Evolutionary conservation across 64 coral and sea anemone genomes (phyloP), one percentile per base, ranked within the genome.

Genomic region (Stichodactyla helianthus): DNA sequence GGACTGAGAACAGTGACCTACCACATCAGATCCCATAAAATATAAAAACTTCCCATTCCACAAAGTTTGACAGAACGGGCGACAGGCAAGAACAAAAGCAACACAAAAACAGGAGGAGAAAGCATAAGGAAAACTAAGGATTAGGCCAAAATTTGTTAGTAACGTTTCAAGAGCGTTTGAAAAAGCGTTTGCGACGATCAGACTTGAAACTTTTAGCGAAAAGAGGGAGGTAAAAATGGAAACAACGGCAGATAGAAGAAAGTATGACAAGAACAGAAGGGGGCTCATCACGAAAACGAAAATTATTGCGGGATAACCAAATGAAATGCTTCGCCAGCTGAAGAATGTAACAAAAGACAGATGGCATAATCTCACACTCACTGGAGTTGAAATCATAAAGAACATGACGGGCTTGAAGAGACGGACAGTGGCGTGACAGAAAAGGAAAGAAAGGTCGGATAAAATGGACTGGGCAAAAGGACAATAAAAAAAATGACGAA

Each of bases 401-500:
- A 0, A 16, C 8, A 10, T 86, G 85, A 3, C 28, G 28, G 6
- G 62, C 4, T 1, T 7, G 27, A 0, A 50, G 5, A 23, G 51
- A 23, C 0, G 59, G 79, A 7, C 60, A 12, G 13, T 8, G 0
- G 84, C 56, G 1, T 16, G 56, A 4, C 15, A 16, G 4, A 59
- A 59, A 59, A 59, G 56, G 4, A 59, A 2, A 0, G 84, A 79
- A 77, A 13, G 68, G 27, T 82, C 89, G 68, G 28, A 6, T 28
- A 57, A 5, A 1, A 80, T 63, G 22, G 77, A 84, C 19, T 58
- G 63, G 0, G 63, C 80, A 0, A 92, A 25, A 0, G 67, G 80
- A 14, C 82, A 92, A 10, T 7, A 17, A 23, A 83, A 84, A 4
- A 92, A 88, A 0, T 88, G 82, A 22, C 67, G 86, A 44, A 44